Percentiles rank a stretch among this genome's conserved stretches.
phyloP scores from a whole-genome alignment of 2,113 vertebrate species.

The Macrotus californicus region DNA sequence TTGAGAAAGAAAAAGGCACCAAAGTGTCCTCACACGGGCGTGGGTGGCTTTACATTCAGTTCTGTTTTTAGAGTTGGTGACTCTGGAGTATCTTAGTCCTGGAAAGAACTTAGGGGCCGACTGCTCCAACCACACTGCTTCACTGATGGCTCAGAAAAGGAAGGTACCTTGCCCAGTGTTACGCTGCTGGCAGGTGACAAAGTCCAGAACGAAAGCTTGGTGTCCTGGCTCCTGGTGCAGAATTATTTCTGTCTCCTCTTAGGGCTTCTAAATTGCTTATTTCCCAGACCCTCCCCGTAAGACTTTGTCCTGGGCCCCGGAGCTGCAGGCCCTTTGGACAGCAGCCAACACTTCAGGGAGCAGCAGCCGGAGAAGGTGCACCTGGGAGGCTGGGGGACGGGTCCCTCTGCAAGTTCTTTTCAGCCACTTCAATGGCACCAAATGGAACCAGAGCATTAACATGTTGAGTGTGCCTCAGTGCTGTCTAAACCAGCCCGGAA shows the following conservation, averaged over 20 bases:
- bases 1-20: neutral
- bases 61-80: neutral
- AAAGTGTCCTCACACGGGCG: neutral
- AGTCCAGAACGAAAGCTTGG: neutral
- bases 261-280: neutral
- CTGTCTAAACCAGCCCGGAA: conserved; percentile 47
- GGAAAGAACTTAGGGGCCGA: rapidly evolving
- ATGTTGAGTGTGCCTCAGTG: neutral
- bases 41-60: neutral
- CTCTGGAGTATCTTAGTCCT: neutral
- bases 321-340: neutral
- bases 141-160: neutral
- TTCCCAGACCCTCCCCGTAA: neutral
- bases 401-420: neutral
- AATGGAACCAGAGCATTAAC: neutral
- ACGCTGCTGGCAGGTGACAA: neutral
- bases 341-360: neutral
- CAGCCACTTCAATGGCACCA: neutral
- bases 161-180: neutral
- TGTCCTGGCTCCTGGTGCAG: neutral
- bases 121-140: neutral
- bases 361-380: neutral
- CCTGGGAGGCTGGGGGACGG: neutral
- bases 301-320: neutral
- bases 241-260: neutral